A percentile compares a stretch with the other conserved stretches of the same genome.
Evolutionary conservation across 2,113 vertebrate genomes (phyloP).

Genomic region (Numida meleagris): DNA sequence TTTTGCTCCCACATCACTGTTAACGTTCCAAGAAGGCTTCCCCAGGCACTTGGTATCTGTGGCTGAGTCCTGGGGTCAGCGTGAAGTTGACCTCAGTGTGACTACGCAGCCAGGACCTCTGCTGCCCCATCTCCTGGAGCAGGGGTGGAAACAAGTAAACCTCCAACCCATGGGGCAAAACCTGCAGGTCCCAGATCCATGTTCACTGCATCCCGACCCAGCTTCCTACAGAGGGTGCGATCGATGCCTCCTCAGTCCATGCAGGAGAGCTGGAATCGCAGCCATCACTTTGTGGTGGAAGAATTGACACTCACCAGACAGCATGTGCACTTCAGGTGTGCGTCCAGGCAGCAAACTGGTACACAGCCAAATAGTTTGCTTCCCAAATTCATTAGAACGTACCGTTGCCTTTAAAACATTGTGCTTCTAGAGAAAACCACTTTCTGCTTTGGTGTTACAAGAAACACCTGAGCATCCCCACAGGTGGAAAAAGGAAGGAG

Average conservation of each 20-base stretch:
- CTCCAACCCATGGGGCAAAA: not conserved
- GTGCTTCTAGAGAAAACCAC: not conserved
- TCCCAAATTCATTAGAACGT: slow-evolving; percentile 33
- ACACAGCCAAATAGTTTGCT: not conserved
- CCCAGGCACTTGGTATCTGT: not conserved
- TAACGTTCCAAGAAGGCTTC: not conserved
- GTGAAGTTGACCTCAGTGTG: not conserved
- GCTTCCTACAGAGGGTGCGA: not conserved
- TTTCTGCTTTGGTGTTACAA: not conserved
- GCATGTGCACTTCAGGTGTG: not conserved
- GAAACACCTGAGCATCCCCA: not conserved
- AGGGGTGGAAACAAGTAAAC: not conserved
- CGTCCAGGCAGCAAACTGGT: slow-evolving; percentile 30
- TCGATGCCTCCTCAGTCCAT: not conserved
- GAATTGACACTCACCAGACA: not conserved
- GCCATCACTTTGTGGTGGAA: not conserved
- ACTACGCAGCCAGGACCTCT: not conserved
- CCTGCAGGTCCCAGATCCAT: not conserved
- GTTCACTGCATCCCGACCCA: not conserved
- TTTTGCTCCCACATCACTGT: not conserved
- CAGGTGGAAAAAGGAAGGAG: not conserved
- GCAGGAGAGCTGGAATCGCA: not conserved
- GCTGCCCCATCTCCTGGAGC: not conserved
- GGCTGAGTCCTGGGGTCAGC: not conserved
- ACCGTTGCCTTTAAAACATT: not conserved